Evolutionary conservation across 2,888 invertebrate species (phyloP).

Genomic region (Didymodactylos carnosus): DNA sequence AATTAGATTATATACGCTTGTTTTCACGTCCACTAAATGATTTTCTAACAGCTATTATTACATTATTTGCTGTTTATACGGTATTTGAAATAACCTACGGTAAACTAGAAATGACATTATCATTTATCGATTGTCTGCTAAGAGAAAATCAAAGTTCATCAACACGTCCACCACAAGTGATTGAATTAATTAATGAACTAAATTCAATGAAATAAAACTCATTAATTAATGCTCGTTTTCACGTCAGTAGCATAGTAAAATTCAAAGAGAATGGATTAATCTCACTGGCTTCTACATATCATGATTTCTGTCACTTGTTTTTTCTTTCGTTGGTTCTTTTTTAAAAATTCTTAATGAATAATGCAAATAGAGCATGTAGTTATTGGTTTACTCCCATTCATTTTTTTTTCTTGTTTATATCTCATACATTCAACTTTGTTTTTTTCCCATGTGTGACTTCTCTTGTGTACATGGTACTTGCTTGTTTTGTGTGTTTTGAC

Average conservation of each 20-base stretch:
- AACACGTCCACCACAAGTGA: not conserved
- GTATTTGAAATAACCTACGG: not conserved
- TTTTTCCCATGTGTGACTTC: too few species aligned
- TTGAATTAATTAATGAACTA: not conserved
- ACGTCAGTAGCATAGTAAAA: not conserved
- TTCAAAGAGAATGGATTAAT: not conserved
- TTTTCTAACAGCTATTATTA: not conserved
- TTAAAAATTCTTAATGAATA: too few species aligned
- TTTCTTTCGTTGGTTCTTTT: not conserved
- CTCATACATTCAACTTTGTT: too few species aligned
- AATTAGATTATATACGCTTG: not conserved
- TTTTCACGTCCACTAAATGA: not conserved
- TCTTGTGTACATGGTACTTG: too few species aligned
- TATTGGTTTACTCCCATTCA: too few species aligned
- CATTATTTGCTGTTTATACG: not conserved
- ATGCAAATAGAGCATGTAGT: too few species aligned
- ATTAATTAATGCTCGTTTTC: not conserved
- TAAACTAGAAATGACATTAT: conserved; percentile 2
- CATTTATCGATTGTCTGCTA: not conserved
- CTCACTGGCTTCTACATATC: too few species aligned
- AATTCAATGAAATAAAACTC: not conserved
- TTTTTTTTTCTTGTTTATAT: too few species aligned
- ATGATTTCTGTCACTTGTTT: too few species aligned
- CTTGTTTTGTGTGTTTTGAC: too few species aligned
- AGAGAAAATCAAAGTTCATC: not conserved